phyloP scores from a whole-genome alignment of 2,888 invertebrate genomes.

The Hermaeophaga mercurialis region DNA sequence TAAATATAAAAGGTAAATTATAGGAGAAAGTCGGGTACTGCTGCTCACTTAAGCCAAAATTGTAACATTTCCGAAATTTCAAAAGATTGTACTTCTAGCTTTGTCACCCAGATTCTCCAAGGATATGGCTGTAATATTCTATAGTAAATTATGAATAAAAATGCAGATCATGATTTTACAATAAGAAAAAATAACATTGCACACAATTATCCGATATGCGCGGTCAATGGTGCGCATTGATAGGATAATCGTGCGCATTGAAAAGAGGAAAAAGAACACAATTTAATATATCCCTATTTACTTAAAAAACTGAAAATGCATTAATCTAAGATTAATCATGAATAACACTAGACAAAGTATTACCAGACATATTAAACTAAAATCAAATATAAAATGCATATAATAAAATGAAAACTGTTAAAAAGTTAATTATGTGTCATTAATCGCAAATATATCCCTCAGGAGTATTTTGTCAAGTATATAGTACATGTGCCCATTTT shows the following conservation, averaged over 20 bases:
- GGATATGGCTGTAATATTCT: neutral
- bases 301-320: too few species aligned
- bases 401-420: too few species aligned
- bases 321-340: too few species aligned
- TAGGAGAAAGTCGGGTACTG: neutral
- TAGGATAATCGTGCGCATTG: neutral
- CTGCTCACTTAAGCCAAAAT: neutral
- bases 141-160: neutral
- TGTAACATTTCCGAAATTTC: neutral
- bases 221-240: neutral
- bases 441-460: neutral
- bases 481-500: neutral
- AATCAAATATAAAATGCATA: too few species aligned
- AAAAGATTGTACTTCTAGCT: constrained; percentile 2
- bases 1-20: too few species aligned
- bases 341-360: too few species aligned
- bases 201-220: neutral
- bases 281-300: too few species aligned
- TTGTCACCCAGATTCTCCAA: constrained; percentile 1
- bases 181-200: neutral
- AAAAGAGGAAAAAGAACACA: too few species aligned
- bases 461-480: neutral
- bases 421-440: too few species aligned
- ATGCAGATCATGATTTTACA: neutral
- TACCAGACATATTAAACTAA: too few species aligned